Conservation (phyloP, 2,888 invertebrate species). For the Drosophila kokeensis region DNA sequence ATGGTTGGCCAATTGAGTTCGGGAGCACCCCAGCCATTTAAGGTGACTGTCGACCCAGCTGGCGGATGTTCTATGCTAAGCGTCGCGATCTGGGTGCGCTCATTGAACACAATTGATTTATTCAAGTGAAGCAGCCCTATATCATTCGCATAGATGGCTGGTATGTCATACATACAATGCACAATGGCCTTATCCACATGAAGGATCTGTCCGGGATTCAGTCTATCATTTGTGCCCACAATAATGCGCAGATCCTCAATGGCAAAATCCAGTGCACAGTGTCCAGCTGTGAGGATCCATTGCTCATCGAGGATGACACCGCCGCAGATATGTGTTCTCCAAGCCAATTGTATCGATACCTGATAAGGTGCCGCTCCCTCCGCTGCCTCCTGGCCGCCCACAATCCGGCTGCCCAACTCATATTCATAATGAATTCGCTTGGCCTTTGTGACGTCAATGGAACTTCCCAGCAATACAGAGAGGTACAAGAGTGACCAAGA, state of each 20-base stretch:
- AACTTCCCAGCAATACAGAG: slow-evolving; percentile 41
- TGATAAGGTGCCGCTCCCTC: slow-evolving; percentile 80
- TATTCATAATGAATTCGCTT: slow-evolving; percentile 61
- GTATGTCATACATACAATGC: slow-evolving; percentile 71
- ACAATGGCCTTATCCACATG: slow-evolving; percentile 48
- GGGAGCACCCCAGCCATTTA: slow-evolving; percentile 88
- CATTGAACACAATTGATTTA: slow-evolving; percentile 86
- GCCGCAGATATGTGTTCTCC: slow-evolving; percentile 73
- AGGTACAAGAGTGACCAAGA: slow-evolving; percentile 17
- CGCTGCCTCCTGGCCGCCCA: slow-evolving; percentile 72
- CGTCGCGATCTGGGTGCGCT: slow-evolving; percentile 86
- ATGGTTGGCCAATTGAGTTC: slow-evolving; percentile 85
- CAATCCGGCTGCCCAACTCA: slow-evolving; percentile 62
- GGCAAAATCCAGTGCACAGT: slow-evolving; percentile 69
- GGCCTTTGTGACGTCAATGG: slow-evolving; percentile 68
- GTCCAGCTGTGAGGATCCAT: slow-evolving; percentile 81
- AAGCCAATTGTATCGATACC: slow-evolving; percentile 76
- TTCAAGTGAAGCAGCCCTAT: slow-evolving; percentile 88
- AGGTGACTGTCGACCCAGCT: slow-evolving; percentile 85
- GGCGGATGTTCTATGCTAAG: slow-evolving; percentile 76
- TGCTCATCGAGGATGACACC: slow-evolving; percentile 75
- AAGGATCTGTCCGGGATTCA: slow-evolving; percentile 60
- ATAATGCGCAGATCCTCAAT: slow-evolving; percentile 62
- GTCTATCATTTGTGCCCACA: slow-evolving; percentile 71
- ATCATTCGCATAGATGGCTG: slow-evolving; percentile 86